These are phyloP conservation scores for Sitophilus oryzae DNA, from an alignment of 1,140 invertebrate genomes.

Conservation along the genomic window DNA sequence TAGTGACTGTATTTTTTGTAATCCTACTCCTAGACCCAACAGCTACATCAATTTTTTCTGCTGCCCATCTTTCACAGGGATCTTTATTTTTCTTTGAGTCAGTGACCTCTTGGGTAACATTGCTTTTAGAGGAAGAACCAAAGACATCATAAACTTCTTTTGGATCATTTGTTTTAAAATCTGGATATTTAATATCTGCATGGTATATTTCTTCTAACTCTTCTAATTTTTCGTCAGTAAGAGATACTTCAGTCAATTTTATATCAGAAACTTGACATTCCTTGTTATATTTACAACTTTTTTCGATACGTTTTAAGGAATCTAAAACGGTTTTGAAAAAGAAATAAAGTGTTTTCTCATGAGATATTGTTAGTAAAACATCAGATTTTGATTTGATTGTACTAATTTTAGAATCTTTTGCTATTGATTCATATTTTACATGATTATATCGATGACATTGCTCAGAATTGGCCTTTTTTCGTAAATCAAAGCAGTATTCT, in stretches of 20 bases:
- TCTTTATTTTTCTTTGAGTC: too few relatives aligned
- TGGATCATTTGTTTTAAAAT: not conserved
- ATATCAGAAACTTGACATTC: slow-evolving; percentile 2
- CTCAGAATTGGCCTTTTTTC: slow-evolving; percentile 13
- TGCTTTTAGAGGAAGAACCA: not conserved
- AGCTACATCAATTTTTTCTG: slow-evolving; percentile 2
- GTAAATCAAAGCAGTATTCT: slow-evolving; percentile 13
- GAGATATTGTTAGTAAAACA: not conserved
- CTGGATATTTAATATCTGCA: slow-evolving; percentile 3
- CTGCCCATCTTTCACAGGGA: too few relatives aligned
- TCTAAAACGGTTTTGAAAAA: too few relatives aligned
- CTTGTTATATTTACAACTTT: too few relatives aligned
- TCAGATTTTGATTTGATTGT: slow-evolving; percentile 12
- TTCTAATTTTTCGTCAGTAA: not conserved
- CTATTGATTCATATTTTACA: too few relatives aligned
- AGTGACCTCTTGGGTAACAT: too few relatives aligned
- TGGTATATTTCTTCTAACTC: too few relatives aligned
- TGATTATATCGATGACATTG: too few relatives aligned
- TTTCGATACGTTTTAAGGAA: too few relatives aligned
- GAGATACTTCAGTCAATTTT: not conserved
- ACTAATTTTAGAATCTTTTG: not conserved
- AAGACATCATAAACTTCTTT: not conserved
- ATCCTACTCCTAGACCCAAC: not conserved
- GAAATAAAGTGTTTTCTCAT: slow-evolving; percentile 2
- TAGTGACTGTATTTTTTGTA: not conserved